phyloP scores from a whole-genome alignment of 1,140 invertebrate genomes.

The Leptonema lineaticorne region DNA sequence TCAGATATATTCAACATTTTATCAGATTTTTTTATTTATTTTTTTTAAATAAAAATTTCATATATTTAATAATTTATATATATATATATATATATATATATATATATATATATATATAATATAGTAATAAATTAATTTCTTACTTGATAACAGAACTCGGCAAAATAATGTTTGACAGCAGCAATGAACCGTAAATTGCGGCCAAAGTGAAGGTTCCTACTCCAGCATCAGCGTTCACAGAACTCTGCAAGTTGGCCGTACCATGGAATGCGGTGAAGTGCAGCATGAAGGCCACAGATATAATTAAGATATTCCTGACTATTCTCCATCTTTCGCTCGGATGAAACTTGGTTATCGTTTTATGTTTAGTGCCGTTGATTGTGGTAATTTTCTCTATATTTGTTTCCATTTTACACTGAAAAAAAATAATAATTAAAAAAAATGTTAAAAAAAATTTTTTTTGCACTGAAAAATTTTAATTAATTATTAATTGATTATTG shows the following conservation, averaged over 20 bases:
- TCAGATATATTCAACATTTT: too few relatives aligned
- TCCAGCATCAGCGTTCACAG: constrained; percentile 66
- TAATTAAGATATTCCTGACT: constrained; percentile 69
- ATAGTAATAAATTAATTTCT: too few relatives aligned
- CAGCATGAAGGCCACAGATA: constrained; percentile 77
- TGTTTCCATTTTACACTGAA: not conserved
- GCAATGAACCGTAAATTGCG: constrained; percentile 76
- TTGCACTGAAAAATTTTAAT: too few relatives aligned
- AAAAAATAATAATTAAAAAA: not conserved
- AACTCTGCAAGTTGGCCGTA: constrained; percentile 76
- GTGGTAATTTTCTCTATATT: not conserved
- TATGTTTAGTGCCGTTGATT: not conserved
- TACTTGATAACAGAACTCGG: constrained; percentile 74
- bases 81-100: too few relatives aligned
- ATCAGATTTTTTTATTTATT: too few relatives aligned
- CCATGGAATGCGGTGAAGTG: constrained; percentile 84
- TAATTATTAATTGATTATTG: too few relatives aligned
- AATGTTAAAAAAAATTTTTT: not conserved
- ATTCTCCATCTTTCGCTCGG: constrained; percentile 65
- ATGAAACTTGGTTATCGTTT: not conserved
- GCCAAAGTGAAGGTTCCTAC: constrained; percentile 71
- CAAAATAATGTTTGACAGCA: constrained; percentile 79
- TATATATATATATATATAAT: too few relatives aligned
- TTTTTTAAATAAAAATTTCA: too few relatives aligned
- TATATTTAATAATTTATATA: too few relatives aligned